Evolutionary conservation across 64 coral and sea anemone genomes (phyloP).

Genomic region (Acropora yongei): DNA sequence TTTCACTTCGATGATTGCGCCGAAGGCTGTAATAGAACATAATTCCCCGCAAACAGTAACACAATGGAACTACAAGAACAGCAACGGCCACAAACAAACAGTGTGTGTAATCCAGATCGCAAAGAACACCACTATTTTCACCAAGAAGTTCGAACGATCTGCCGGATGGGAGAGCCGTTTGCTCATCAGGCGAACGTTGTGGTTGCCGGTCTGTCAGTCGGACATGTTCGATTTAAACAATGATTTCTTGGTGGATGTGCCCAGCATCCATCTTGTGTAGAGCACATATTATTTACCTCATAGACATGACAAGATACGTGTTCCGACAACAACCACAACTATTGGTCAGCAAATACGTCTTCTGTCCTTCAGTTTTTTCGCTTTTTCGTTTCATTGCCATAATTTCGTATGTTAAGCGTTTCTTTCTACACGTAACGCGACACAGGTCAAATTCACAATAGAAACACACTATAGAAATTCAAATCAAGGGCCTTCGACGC

Average conservation of each 20-base stretch:
- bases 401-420: neutral
- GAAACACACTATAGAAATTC: neutral
- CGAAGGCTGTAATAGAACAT: constrained; percentile 49
- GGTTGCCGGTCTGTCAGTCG: neutral
- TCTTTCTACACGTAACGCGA: too few relatives aligned
- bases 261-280: constrained; percentile 35
- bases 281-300: constrained; percentile 15
- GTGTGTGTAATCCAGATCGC: constrained; percentile 57
- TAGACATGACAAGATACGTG: neutral
- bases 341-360: neutral
- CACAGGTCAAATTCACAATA: neutral
- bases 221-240: constrained; percentile 21
- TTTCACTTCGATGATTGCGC: constrained; percentile 44
- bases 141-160: constrained; percentile 60
- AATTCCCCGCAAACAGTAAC: constrained; percentile 60
- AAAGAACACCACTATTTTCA: constrained; percentile 45
- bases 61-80: constrained; percentile 65
- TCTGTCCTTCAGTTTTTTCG: neutral
- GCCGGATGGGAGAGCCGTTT: constrained; percentile 77
- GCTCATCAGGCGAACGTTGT: constrained; percentile 31
- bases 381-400: neutral
- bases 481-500: neutral
- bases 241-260: constrained; percentile 30
- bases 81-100: constrained; percentile 41
- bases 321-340: neutral